Evolutionary conservation across 2,113 vertebrate species (phyloP).

Genomic region (Microtus oregoni): DNA sequence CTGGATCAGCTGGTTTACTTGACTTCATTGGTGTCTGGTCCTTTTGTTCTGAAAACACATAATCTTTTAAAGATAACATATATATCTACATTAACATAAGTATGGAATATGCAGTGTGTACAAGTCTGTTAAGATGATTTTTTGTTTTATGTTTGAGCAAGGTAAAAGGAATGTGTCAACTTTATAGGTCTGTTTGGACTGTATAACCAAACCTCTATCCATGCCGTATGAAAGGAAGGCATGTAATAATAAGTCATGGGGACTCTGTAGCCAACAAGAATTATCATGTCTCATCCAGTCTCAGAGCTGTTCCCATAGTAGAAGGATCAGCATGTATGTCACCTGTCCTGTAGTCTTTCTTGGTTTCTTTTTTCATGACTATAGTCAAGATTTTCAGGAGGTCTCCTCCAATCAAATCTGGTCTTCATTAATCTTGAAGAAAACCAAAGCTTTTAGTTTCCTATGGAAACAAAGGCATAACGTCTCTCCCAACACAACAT

Average conservation of each 20-base stretch:
- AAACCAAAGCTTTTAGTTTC: not conserved
- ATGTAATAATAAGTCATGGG: not conserved
- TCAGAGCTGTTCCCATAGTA: not conserved
- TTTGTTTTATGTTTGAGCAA: not conserved
- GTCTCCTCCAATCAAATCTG: not conserved
- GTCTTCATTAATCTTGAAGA: not conserved
- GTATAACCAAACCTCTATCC: not conserved
- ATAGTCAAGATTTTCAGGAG: not conserved
- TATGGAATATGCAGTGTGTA: not conserved
- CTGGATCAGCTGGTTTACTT: not conserved
- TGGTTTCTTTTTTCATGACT: not conserved
- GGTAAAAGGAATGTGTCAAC: not conserved
- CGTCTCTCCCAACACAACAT: not conserved
- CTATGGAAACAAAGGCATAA: not conserved
- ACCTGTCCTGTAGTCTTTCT: not conserved
- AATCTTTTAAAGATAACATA: not conserved
- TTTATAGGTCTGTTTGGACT: not conserved
- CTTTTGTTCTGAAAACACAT: not conserved
- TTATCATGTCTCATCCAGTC: not conserved
- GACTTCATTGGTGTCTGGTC: not conserved
- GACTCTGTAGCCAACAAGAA: not conserved
- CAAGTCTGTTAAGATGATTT: not conserved
- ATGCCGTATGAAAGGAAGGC: not conserved
- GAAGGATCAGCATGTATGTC: not conserved
- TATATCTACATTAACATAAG: not conserved